Percentiles rank a stretch among this genome's conserved stretches.
These are phyloP conservation scores for Loxodonta africana DNA, from an alignment of 2,113 vertebrate species.

Conservation along the genomic window DNA sequence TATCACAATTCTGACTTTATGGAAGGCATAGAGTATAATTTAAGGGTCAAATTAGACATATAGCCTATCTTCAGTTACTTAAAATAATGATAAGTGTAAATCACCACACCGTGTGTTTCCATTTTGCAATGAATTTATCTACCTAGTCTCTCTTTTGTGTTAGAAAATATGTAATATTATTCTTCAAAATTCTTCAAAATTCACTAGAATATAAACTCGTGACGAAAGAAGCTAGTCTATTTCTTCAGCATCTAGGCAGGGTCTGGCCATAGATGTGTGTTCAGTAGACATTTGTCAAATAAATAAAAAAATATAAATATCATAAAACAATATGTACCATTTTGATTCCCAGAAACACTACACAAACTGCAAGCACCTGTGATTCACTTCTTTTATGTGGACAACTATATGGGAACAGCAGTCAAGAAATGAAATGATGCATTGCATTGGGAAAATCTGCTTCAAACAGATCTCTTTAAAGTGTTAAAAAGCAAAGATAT, in stretches of 20 bases:
- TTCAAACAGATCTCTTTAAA: too few relatives aligned
- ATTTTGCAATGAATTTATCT: not conserved
- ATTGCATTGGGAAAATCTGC: too few relatives aligned
- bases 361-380: not conserved
- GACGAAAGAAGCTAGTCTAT: not conserved
- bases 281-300: not conserved
- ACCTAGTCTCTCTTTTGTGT: not conserved
- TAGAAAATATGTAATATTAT: constrained; percentile 29
- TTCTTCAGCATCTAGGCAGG: not conserved
- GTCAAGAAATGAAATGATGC: too few relatives aligned
- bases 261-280: not conserved
- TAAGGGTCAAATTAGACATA: not conserved
- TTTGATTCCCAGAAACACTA: not conserved
- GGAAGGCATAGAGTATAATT: not conserved
- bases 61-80: not conserved
- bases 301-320: not conserved
- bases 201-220: not conserved
- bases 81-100: constrained; percentile 27
- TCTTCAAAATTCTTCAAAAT: not conserved
- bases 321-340: not conserved
- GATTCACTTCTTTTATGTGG: not conserved
- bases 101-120: not conserved
- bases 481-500: too few relatives aligned
- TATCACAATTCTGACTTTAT: constrained; percentile 31
- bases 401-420: not conserved